Conservation (phyloP, 2,888 invertebrate species). For the Eristalis pertinax region DNA sequence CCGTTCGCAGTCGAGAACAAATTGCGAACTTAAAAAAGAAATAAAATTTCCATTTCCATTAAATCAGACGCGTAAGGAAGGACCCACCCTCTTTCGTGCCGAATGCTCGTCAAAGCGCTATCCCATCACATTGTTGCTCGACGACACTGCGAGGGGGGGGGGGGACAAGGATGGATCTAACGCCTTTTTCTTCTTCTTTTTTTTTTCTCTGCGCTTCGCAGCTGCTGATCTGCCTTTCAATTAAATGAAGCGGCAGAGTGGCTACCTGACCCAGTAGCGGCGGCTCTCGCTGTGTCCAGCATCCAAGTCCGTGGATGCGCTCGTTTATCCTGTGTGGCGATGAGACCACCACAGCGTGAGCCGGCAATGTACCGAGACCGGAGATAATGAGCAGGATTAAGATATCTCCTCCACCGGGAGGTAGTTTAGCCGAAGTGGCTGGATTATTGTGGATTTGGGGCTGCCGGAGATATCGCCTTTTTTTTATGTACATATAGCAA, state of each 20-base stretch:
- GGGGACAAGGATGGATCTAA: not conserved
- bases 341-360: not conserved
- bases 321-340: not conserved
- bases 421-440: conserved; percentile 51
- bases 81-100: conserved; percentile 6
- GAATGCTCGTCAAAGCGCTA: not conserved
- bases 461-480: conserved; percentile 23
- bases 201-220: not conserved
- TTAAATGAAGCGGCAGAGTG: conserved; percentile 46
- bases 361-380: not conserved
- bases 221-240: conserved; percentile 14
- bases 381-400: conserved; percentile 59
- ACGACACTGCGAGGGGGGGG: conserved; percentile 2
- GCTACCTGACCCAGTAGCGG: conserved; percentile 54
- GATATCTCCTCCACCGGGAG: conserved; percentile 37
- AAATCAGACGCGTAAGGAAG: conserved; percentile 43
- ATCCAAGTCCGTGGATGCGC: not conserved
- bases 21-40: conserved; percentile 53
- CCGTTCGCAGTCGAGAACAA: conserved; percentile 29
- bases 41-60: conserved; percentile 62
- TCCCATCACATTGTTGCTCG: conserved; percentile 51
- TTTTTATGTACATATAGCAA: conserved; percentile 19
- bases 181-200: not conserved
- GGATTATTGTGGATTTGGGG: conserved; percentile 50
- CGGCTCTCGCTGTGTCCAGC: conserved; percentile 1